Base-by-base conservation (phyloP, 2,113 vertebrate genomes). In the Pteropus alecto region DNA sequence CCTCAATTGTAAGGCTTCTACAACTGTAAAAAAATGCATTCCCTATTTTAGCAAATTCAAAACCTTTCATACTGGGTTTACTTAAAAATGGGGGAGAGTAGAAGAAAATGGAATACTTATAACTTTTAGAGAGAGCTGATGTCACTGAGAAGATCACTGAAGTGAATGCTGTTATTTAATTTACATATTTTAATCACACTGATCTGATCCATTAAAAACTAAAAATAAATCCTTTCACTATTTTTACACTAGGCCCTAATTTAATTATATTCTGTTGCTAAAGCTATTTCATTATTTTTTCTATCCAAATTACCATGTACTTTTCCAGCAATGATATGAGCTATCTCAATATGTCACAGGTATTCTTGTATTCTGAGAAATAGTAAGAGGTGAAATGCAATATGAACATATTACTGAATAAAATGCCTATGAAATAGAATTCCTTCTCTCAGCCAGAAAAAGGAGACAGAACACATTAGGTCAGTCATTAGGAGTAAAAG, bases 181-280 rank as follows among this genome's bases (percentile, higher is more conserved):
- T 92, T 87, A 35, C 81, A 2, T 83, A 33, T 77, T 92, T 96
- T 89, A 96, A 96, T 96, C 95, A 97, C 71, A 94, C 79, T 60
- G 19, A 60, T 70, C 86, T 60, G 8, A 76, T 41, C 58, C 16
- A 22, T 77, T 90, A 92, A 97, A 95, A 97, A 92, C 58, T 96
- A 94, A 83, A 7, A 92, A 93, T 91, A 95, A 93, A 76, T 0
- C 74, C 28, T 95, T 38, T 38, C 51, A 79, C 56, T 78, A 87
- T 93, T 97, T 98, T 97, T 77, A 92, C 70, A 90, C 21, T 79
- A 96, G 56, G 54, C 78, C 22, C 89, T 94, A 94, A 90, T 92
- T 97, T 92, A 93, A 95, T 96, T 94, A 94, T 71, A 60, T 87
- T 97, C 87, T 96, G 54, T 87, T 96, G 96, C 61, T 90, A 86